A percentile compares a stretch with the other conserved stretches of the same genome.
phyloP scores from a whole-genome alignment of 30 jellyfish, hydroid and myxozoan genomes.

The Aurelia aurita region DNA sequence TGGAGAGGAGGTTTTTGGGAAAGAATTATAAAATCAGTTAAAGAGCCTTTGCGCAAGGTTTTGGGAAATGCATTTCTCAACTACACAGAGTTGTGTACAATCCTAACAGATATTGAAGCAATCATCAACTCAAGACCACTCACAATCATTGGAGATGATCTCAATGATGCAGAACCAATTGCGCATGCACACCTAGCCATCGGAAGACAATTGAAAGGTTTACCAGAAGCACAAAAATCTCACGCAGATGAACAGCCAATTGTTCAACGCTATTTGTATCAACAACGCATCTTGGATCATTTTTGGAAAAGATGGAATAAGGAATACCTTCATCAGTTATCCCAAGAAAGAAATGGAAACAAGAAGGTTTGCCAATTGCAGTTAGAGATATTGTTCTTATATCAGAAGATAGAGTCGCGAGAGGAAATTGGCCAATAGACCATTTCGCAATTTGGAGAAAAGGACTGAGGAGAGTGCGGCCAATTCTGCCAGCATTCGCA shows the following conservation, averaged over 20 bases:
- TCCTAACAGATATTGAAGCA: constrained; percentile 37
- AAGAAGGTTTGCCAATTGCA: neutral
- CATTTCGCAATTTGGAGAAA: too few species aligned
- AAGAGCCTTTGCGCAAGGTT: neutral
- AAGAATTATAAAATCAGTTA: constrained; percentile 24
- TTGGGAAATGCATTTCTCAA: constrained; percentile 19
- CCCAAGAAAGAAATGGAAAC: neutral
- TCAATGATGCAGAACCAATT: neutral
- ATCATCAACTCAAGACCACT: constrained; percentile 41
- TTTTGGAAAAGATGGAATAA: neutral
- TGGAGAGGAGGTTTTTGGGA: constrained; percentile 66
- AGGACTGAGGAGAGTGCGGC: too few species aligned
- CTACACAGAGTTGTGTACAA: constrained; percentile 32
- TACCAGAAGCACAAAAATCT: neutral
- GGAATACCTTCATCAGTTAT: neutral
- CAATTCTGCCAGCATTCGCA: too few species aligned
- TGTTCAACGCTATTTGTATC: neutral
- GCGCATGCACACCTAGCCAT: neutral
- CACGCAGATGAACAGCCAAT: neutral
- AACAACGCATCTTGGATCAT: neutral
- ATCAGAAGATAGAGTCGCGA: neutral
- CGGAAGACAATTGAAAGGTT: neutral
- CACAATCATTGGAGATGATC: constrained; percentile 9
- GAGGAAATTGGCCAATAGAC: neutral
- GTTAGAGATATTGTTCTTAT: neutral